A percentile compares a stretch with the other conserved stretches of the same genome.
Conservation (phyloP, 1,140 invertebrate species). For the Trichonephila clavipes region DNA sequence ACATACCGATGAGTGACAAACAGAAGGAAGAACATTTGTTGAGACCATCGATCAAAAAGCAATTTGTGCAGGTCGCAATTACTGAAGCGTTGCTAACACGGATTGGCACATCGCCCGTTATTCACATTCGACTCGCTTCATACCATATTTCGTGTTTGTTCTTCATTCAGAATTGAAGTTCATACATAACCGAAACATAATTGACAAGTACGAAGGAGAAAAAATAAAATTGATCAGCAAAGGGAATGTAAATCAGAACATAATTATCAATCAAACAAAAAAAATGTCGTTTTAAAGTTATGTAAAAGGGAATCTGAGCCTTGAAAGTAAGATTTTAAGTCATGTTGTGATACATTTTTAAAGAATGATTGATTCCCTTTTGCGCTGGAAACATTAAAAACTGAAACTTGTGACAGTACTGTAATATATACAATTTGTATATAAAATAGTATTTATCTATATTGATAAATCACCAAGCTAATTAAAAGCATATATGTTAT, state of each 20-base stretch:
- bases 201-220: neutral
- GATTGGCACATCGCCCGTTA: slow-evolving; percentile 9
- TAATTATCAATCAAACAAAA: neutral
- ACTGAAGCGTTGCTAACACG: neutral
- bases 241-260: neutral
- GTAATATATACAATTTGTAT: too few species aligned
- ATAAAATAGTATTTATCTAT: too few species aligned
- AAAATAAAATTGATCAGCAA: neutral
- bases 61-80: slow-evolving; percentile 26
- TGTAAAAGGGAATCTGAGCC: neutral
- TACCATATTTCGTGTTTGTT: neutral
- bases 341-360: neutral
- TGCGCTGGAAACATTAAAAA: neutral
- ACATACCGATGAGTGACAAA: slow-evolving; percentile 5
- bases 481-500: too few species aligned
- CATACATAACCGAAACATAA: slow-evolving; percentile 24
- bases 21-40: slow-evolving; percentile 27
- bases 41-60: slow-evolving; percentile 34
- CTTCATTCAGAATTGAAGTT: neutral
- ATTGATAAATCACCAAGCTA: too few species aligned
- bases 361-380: neutral
- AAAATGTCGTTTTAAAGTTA: neutral
- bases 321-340: neutral
- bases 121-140: neutral
- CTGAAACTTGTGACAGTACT: too few species aligned